Evolutionary conservation across 2,888 invertebrate genomes (phyloP), one percentile per base, ranked within the genome.

Genomic region (Ormyrus labotus): DNA sequence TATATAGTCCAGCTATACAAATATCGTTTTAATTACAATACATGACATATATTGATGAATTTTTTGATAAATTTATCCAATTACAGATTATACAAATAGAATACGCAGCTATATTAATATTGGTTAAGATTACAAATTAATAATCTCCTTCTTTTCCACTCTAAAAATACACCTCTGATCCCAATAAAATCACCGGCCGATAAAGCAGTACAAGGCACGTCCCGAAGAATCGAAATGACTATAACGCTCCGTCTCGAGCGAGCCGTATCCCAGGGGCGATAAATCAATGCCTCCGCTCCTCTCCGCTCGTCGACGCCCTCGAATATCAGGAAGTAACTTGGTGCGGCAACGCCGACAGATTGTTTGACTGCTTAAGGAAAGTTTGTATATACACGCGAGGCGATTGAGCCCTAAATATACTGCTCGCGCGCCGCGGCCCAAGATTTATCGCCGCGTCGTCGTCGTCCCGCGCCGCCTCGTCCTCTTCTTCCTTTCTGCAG

Each of bases 401-500:
- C 50, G 64, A 69, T 67, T 48, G 76, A 70, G 76, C 71, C 76
- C 68, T 71, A 76, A 80, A 80, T 74, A 68, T 76, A 65, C 75
- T 80, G 55, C 55, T 51, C 53, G 55, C 48, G 55, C 57, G 9
- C 34, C 74, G 72, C 9, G 57, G 11, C 19, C 19, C 19, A 80
- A 71, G 80, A 80, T 80, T 80, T 80, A 80, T 80, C 80, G 72
- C 50, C 19, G 19, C 19, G 48, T 70, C 72, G 69, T 80, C 74
- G 13, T 55, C 72, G 48, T 67, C 67, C 8, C 19, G 19, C 19
- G 19, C 19, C 19, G 34, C 45, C 47, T 68, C 58, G 34, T 77
- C 48, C 7, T 64, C 64, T 72, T 6, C 19, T 45, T 19, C 19
- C 19, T 19, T 19, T 19, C 19, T 19, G 19, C 19, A 19, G 19